Evolutionary conservation across 2,888 invertebrate genomes (phyloP).

Genomic region (Camponotus fellah): DNA sequence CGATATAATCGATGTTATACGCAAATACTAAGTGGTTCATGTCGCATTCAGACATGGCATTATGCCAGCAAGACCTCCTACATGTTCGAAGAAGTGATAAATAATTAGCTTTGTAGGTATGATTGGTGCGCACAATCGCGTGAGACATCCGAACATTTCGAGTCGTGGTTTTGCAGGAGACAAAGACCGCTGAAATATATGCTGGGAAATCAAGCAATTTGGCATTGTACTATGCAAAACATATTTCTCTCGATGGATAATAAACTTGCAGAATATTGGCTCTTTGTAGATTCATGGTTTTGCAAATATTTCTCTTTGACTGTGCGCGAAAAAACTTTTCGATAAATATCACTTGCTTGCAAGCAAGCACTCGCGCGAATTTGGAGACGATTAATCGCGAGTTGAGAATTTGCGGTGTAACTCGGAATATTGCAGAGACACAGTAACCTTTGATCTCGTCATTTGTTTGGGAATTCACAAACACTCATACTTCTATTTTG

Average conservation of each 20-base stretch:
- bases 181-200: neutral
- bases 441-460: constrained; percentile 37
- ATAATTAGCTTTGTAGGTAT: constrained; percentile 35
- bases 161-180: neutral
- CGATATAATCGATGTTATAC: neutral
- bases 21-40: constrained; percentile 5
- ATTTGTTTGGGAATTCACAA: constrained; percentile 32
- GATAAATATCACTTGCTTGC: constrained; percentile 43
- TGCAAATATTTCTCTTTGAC: constrained; percentile 17
- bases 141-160: constrained; percentile 4
- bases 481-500: neutral
- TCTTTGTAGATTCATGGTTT: constrained; percentile 7
- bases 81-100: constrained; percentile 27
- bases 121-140: constrained; percentile 16
- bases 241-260: neutral
- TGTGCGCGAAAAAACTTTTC: constrained; percentile 27
- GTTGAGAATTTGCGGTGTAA: constrained; percentile 41
- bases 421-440: neutral
- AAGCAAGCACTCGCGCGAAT: constrained; percentile 1
- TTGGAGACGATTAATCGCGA: constrained; percentile 45
- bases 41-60: constrained; percentile 38
- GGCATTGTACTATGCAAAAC: neutral
- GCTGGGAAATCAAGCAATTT: neutral
- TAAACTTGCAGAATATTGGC: neutral
- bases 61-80: constrained; percentile 24